phyloP scores from a whole-genome alignment of 2,797 vertebrate species.

The Enteromius fasciolatus region DNA sequence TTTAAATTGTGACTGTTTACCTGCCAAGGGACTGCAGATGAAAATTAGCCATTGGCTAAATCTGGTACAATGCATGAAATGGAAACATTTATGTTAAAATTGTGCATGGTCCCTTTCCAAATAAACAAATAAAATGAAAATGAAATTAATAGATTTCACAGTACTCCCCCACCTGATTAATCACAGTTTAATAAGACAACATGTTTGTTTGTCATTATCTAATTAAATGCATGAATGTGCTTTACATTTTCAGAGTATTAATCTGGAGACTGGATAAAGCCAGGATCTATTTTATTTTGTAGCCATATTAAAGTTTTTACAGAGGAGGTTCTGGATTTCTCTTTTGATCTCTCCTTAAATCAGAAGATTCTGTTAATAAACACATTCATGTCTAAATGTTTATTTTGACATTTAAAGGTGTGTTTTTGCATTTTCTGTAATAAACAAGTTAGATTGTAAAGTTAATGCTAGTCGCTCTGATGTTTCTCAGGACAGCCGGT shows the following conservation, averaged over 20 bases:
- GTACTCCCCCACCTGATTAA: neutral
- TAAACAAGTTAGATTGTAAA: neutral
- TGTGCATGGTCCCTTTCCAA: too few species aligned
- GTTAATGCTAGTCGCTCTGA: neutral
- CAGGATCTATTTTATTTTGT: neutral
- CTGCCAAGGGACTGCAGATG: too few species aligned
- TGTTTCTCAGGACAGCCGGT: neutral
- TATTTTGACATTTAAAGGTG: neutral
- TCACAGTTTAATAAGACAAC: neutral
- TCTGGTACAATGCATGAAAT: too few species aligned
- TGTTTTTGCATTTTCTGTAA: neutral
- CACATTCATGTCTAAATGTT: too few species aligned
- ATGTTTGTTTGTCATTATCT: too few species aligned
- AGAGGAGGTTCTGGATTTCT: neutral
- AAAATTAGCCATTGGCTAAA: too few species aligned
- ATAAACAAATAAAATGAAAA: neutral
- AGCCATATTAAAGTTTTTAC: neutral
- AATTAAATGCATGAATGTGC: neutral
- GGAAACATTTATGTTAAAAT: too few species aligned
- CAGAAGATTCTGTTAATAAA: neutral
- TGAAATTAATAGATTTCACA: neutral
- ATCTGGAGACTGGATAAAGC: neutral
- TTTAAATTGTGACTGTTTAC: too few species aligned
- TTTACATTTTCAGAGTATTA: too few species aligned
- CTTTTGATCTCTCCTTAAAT: neutral